Evolutionary conservation across 2,888 invertebrate species (phyloP), one percentile per base, ranked within the genome.

Genomic region (Pristionchus japonicus): DNA sequence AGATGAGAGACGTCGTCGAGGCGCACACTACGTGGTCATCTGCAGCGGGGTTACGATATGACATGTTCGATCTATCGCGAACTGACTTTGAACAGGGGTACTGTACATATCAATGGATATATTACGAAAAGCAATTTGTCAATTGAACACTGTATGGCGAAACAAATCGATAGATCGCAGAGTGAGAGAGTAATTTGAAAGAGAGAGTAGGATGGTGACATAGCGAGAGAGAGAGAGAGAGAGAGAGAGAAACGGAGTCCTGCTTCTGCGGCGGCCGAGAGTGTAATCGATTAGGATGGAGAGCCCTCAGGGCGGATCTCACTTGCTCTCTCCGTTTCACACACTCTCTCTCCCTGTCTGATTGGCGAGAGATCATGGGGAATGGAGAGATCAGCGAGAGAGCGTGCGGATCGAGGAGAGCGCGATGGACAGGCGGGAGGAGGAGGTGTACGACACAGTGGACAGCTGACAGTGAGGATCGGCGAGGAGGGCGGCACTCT

Each of bases 241-340:
- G n/a, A 17, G 77, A 27, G 3, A 43, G 77, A 77, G 77, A 77
- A 40, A 47, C 43, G n/a, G 40, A 77, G 77, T 77, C 77, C 77
- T 77, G 47, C 23, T n/a, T n/a, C n/a, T 11, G 43, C 37, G 77
- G 23, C n/a, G 37, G 70, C 31, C 70, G 70, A 77, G 77, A 77
- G 77, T 77, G 77, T 77, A 77, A 77, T 77, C 77, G 77, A 77
- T 77, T 77, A 77, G 77, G 77, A 40, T 77, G 23, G 77, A 6
- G 70, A 40, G 77, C 77, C 77, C 77, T 77, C 70, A 37, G 77
- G 43, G 77, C 6, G 40, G 31, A 77, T 40, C n/a, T n/a, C n/a
- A n/a, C n/a, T n/a, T n/a, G n/a, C n/a, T n/a, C n/a, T n/a, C n/a
- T n/a, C n/a, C n/a, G n/a, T n/a, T n/a, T n/a, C n/a, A n/a, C n/a